Percentiles rank a stretch among this genome's conserved stretches.
These are phyloP conservation scores for Cyaniris semiargus DNA, from an alignment of 2,888 invertebrate genomes.

Conservation along the genomic window DNA sequence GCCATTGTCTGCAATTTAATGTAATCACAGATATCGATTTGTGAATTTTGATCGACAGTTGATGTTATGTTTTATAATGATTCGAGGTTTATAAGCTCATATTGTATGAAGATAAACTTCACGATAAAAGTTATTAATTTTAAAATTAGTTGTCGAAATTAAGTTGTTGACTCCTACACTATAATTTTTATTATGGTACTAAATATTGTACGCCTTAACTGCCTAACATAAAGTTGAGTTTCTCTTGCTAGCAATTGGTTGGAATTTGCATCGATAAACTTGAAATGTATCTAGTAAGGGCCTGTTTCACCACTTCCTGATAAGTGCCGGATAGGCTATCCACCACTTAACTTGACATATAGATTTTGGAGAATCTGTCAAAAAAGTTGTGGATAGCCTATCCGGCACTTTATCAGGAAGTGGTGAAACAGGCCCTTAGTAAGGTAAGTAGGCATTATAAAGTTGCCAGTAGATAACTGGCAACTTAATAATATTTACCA, in stretches of 20 bases:
- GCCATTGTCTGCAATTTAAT: constrained; percentile 20
- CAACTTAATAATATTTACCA: too few species aligned
- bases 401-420: too few species aligned
- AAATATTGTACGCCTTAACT: neutral
- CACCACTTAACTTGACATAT: too few species aligned
- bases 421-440: too few species aligned
- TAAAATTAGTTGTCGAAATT: neutral
- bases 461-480: too few species aligned
- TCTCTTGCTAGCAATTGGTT: constrained; percentile 29
- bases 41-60: neutral
- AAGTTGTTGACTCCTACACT: neutral
- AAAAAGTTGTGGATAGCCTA: too few species aligned
- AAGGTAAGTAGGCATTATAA: too few species aligned
- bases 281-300: too few species aligned
- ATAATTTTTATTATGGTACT: neutral
- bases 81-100: neutral
- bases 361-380: too few species aligned
- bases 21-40: constrained; percentile 14
- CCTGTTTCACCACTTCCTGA: too few species aligned
- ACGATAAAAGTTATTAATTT: neutral
- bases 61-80: neutral
- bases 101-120: neutral
- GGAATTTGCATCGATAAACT: too few species aligned
- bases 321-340: too few species aligned
- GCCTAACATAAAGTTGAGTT: neutral